phyloP scores from a whole-genome alignment of 2,888 invertebrate species.

The Coelogynopora nodosa region DNA sequence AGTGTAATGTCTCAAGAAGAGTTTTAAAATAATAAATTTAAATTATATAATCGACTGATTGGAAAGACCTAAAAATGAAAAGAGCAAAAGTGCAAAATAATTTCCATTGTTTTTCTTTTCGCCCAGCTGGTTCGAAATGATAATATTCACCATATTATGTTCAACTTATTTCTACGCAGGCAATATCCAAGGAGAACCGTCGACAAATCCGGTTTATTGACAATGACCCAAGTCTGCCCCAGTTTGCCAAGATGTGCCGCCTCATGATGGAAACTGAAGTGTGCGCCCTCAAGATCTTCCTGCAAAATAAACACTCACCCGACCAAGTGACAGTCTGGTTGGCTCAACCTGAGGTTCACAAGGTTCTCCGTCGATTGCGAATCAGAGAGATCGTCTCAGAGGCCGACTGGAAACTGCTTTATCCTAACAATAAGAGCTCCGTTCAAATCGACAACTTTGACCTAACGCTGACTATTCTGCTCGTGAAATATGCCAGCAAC shows the following conservation, averaged over 20 bases:
- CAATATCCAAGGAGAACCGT: slow-evolving; percentile 11
- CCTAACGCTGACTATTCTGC: slow-evolving; percentile 51
- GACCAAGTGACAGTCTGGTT: slow-evolving; percentile 52
- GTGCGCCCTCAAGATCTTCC: slow-evolving; percentile 50
- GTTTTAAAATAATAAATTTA: no score
- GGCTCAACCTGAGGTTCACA: slow-evolving; percentile 51
- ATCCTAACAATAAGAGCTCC: slow-evolving; percentile 48
- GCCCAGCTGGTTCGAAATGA: no score
- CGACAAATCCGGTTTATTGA: neutral
- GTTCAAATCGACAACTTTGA: slow-evolving; percentile 52
- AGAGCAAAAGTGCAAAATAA: neutral
- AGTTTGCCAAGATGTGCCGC: slow-evolving; percentile 53
- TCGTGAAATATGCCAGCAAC: slow-evolving; percentile 55
- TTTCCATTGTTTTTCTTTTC: neutral
- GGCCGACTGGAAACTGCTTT: slow-evolving; percentile 48
- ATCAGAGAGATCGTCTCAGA: slow-evolving; percentile 45
- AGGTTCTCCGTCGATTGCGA: slow-evolving; percentile 50
- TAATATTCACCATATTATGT: no score
- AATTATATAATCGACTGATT: no score
- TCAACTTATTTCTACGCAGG: neutral
- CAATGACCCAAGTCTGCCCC: slow-evolving; percentile 47
- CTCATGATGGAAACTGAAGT: slow-evolving; percentile 54
- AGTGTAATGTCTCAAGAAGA: no score
- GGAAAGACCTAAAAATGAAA: neutral
- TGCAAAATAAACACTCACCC: slow-evolving; percentile 54